Conservation (phyloP, 2,797 vertebrate species). For the Pseudocheirus occidentalis region DNA sequence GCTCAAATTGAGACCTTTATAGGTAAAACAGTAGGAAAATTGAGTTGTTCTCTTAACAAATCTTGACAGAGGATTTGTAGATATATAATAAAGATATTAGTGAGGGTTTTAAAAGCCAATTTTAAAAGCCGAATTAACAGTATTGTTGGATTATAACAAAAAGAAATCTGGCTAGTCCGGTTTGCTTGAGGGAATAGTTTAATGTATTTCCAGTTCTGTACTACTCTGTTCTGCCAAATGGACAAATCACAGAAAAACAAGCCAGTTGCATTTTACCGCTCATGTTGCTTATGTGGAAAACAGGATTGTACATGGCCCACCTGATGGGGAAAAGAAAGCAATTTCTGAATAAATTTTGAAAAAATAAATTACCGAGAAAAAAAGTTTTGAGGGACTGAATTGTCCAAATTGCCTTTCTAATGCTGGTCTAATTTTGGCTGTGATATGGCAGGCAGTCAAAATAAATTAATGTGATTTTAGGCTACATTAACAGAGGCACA, state of each 20-base stretch:
- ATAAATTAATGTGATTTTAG: neutral
- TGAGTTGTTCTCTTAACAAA: conserved; percentile 45
- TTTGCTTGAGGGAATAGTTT: neutral
- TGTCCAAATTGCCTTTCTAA: conserved; percentile 19
- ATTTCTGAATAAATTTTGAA: conserved; percentile 19
- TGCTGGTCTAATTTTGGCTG: neutral
- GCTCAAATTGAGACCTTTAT: neutral
- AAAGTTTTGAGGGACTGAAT: neutral
- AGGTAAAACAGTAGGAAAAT: conserved; percentile 38
- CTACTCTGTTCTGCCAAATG: neutral
- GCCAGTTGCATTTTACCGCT: neutral
- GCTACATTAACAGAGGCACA: neutral
- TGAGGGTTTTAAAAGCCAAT: conserved; percentile 27
- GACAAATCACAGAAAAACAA: neutral
- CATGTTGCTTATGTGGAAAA: neutral
- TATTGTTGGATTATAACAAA: conserved; percentile 13
- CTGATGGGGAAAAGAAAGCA: neutral
- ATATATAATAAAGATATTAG: conserved; percentile 6
- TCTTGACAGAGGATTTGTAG: conserved; percentile 20
- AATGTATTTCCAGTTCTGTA: neutral
- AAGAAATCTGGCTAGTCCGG: neutral
- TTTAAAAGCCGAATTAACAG: conserved; percentile 33
- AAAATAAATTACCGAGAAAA: conserved; percentile 22
- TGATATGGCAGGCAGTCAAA: neutral
- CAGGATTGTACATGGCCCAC: neutral